phyloP scores from a whole-genome alignment of 2,888 invertebrate species.

The Amblyjoppa proteus region DNA sequence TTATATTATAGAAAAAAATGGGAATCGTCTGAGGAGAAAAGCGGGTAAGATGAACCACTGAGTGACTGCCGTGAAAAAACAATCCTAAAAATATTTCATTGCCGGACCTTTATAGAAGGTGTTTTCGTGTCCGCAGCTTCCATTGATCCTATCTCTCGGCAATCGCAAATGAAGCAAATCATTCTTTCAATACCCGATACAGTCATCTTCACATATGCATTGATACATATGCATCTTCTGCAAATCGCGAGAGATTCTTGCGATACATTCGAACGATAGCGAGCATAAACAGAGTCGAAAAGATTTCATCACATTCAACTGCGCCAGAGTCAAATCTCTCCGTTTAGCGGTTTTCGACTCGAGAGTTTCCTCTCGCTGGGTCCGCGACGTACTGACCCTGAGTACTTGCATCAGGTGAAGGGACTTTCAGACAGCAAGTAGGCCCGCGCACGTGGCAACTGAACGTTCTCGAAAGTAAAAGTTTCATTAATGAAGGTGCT shows the following conservation, averaged over 20 bases:
- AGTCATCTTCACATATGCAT: background rate
- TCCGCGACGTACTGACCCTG: constrained; percentile 21
- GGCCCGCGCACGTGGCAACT: background rate
- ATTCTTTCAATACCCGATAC: constrained; percentile 1
- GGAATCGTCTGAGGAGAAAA: too few relatives aligned
- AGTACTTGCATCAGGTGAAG: constrained; percentile 29
- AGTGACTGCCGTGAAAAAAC: too few relatives aligned
- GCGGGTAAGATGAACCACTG: too few relatives aligned
- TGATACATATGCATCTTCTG: background rate
- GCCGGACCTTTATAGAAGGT: too few relatives aligned
- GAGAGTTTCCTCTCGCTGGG: background rate
- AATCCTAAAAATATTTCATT: too few relatives aligned
- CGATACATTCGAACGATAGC: constrained; percentile 1
- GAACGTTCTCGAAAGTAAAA: constrained; percentile 41
- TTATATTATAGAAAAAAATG: too few relatives aligned
- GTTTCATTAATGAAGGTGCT: constrained; percentile 10
- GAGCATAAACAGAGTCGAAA: constrained; percentile 8
- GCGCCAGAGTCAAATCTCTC: background rate
- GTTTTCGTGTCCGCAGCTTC: background rate
- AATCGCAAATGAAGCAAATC: background rate
- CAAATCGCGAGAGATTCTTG: constrained; percentile 4
- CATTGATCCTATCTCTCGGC: background rate
- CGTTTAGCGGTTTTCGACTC: background rate
- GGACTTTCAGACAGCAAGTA: constrained; percentile 1
- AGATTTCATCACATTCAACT: background rate